These are phyloP conservation scores for Euzophera pinguis DNA, from an alignment of 2,888 invertebrate species.

Conservation along the genomic window DNA sequence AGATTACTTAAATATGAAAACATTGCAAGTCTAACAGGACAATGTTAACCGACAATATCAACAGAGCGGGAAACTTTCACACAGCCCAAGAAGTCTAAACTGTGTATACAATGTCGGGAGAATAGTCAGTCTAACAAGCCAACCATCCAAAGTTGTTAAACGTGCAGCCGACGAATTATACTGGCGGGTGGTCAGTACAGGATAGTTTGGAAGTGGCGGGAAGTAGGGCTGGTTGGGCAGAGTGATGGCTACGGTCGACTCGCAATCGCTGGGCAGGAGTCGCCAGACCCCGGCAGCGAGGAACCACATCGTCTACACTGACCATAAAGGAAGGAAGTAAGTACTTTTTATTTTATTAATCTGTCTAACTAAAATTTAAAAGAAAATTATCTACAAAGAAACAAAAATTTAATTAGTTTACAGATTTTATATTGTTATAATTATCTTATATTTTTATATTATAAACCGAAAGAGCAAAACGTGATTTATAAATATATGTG, in stretches of 20 bases:
- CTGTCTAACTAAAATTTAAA: too few relatives aligned
- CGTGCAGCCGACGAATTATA: constrained; percentile 53
- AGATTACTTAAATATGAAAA: constrained; percentile 34
- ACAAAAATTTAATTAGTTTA: too few relatives aligned
- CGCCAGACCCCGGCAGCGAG: constrained; percentile 63
- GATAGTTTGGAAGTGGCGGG: constrained; percentile 54
- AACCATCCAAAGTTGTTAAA: constrained; percentile 69
- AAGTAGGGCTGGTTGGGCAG: not conserved
- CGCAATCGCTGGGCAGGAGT: constrained; percentile 53
- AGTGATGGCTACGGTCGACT: constrained; percentile 45
- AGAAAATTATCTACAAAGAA: too few relatives aligned
- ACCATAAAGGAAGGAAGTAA: constrained; percentile 76
- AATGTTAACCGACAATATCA: constrained; percentile 68
- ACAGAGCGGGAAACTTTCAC: constrained; percentile 62
- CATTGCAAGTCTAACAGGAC: constrained; percentile 47
- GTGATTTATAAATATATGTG: too few relatives aligned
- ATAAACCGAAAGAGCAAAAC: too few relatives aligned
- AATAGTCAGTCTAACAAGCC: constrained; percentile 67
- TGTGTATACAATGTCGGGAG: constrained; percentile 62
- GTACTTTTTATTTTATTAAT: constrained; percentile 31
- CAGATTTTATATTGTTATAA: too few relatives aligned
- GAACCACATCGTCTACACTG: constrained; percentile 75
- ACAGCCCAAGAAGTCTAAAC: constrained; percentile 68
- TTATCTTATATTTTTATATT: too few relatives aligned
- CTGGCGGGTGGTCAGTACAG: constrained; percentile 49